Base-by-base conservation (phyloP, 1,140 invertebrate species). In the Drosophila auraria region DNA sequence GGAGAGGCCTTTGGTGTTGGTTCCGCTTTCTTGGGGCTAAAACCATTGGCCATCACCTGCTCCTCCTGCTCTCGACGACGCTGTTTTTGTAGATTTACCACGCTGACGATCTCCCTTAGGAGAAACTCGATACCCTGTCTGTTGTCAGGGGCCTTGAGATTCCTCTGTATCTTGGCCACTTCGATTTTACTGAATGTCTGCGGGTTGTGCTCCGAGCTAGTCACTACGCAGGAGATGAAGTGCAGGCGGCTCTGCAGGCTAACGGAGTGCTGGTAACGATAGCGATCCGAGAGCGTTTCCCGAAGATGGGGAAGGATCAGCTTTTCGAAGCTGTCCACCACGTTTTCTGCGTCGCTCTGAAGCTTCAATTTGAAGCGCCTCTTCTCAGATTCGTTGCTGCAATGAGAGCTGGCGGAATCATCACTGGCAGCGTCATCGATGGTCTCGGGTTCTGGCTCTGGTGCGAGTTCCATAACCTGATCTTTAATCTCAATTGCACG, bases 151-250 rank as follows among this genome's bases (percentile, higher is more conserved):
- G 78, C 42, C 25, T 91, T 91, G 0, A 92, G 78, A 77, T 91
- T 92, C 27, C 65, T 74, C 44, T 92, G 91, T 23, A 92, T 77
- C 36, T 91, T 91, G 40, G 80, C 75, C 15, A 92, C 75, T 23
- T 91, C 58, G 0, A 53, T 57, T 72, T 92, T 92, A 51, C 75
- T 91, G 40, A 92, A 87, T 1, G 25, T 80, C 14, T 77, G 53
- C 0, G 82, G 47, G 36, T 92, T 92, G 49, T 89, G 73, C 23
- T 92, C 82, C 5, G 49, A 63, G 54, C 81, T 92, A 11, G 87
- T 92, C 5, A 91, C 87, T 15, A 92, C 81, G 33, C 80, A 82
- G 14, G 82, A 90, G n/a, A 92, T 92, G 33, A 92, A 92, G 56
- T 80, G 78, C 40, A 92, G 51, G 1, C 79, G 79, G 4, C 59